Percentiles rank a stretch among this genome's conserved stretches.
Evolutionary conservation across 23 tunicate genomes (phyloP).

Genomic region (Diplosoma virens): DNA sequence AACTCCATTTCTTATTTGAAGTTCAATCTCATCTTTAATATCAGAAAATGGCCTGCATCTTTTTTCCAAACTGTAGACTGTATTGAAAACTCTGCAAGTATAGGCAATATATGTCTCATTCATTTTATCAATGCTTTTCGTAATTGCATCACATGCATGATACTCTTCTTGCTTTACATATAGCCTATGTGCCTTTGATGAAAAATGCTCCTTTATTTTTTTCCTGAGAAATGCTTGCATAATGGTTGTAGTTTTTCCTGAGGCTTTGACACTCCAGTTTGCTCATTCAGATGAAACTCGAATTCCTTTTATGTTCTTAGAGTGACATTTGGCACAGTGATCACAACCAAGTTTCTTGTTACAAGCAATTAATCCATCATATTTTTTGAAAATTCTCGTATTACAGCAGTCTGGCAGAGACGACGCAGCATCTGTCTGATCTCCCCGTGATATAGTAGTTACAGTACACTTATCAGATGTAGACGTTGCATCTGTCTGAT

Average conservation of each 20-base stretch:
- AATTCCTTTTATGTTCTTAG: neutral
- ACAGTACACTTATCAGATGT: too few relatives aligned
- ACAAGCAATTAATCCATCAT: slow-evolving; percentile 36
- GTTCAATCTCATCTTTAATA: slow-evolving; percentile 47
- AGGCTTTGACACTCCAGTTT: slow-evolving; percentile 26
- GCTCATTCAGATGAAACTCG: slow-evolving; percentile 39
- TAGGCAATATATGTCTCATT: slow-evolving; percentile 15
- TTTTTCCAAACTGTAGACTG: slow-evolving; percentile 53
- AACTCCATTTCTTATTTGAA: slow-evolving; percentile 50
- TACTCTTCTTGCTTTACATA: slow-evolving; percentile 3
- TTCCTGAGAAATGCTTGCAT: slow-evolving; percentile 26
- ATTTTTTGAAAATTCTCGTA: slow-evolving; percentile 28
- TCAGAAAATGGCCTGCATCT: slow-evolving; percentile 34
- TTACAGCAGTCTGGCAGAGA: slow-evolving; percentile 53
- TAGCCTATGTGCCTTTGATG: slow-evolving; percentile 13
- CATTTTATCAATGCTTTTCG: neutral
- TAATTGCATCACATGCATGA: slow-evolving; percentile 1
- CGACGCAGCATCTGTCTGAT: too few relatives aligned
- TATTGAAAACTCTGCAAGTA: slow-evolving; percentile 43
- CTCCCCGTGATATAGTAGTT: too few relatives aligned
- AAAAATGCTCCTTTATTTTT: slow-evolving; percentile 29
- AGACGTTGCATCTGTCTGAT: too few relatives aligned
- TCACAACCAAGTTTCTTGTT: slow-evolving; percentile 40
- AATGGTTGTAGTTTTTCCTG: slow-evolving; percentile 8
- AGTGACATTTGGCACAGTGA: slow-evolving; percentile 34